Percentiles rank a stretch among this genome's conserved stretches.
Conservation (phyloP, 1,140 invertebrate genomes). For the Eupristina koningsbergeri region DNA sequence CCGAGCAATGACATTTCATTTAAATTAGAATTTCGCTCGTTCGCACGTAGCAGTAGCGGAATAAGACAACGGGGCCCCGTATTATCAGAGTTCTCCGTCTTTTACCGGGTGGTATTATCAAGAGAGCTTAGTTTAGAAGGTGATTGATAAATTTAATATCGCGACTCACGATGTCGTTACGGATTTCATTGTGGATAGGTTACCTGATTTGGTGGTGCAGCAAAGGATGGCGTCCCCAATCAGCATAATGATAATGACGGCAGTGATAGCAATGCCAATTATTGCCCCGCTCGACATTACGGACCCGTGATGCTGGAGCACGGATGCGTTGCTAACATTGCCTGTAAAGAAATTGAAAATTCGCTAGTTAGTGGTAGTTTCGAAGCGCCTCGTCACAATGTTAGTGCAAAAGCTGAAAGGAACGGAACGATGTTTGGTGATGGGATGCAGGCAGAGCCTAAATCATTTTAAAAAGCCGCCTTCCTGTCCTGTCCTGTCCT, state of each 20-base stretch:
- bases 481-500: background rate
- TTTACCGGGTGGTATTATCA: background rate
- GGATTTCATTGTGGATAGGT: too few relatives aligned
- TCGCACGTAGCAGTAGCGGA: too few relatives aligned
- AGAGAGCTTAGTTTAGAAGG: too few relatives aligned
- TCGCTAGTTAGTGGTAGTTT: background rate
- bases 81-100: background rate
- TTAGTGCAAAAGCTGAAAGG: conserved; percentile 70
- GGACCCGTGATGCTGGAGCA: conserved; percentile 75
- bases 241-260: conserved; percentile 82
- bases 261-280: conserved; percentile 83
- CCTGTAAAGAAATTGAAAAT: conserved; percentile 31
- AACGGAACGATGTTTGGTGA: conserved; percentile 68
- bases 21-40: too few relatives aligned
- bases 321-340: conserved; percentile 73
- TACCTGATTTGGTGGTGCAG: conserved; percentile 77
- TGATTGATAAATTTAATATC: too few relatives aligned
- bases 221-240: conserved; percentile 85
- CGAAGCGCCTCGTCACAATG: conserved; percentile 18
- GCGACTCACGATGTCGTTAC: too few relatives aligned
- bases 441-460: conserved; percentile 52
- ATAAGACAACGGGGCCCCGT: background rate
- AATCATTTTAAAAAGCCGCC: too few relatives aligned
- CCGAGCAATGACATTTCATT: too few relatives aligned
- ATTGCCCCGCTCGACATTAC: conserved; percentile 83